These are phyloP conservation scores for Maniola jurtina DNA, from an alignment of 1,140 invertebrate species.

Conservation along the genomic window DNA sequence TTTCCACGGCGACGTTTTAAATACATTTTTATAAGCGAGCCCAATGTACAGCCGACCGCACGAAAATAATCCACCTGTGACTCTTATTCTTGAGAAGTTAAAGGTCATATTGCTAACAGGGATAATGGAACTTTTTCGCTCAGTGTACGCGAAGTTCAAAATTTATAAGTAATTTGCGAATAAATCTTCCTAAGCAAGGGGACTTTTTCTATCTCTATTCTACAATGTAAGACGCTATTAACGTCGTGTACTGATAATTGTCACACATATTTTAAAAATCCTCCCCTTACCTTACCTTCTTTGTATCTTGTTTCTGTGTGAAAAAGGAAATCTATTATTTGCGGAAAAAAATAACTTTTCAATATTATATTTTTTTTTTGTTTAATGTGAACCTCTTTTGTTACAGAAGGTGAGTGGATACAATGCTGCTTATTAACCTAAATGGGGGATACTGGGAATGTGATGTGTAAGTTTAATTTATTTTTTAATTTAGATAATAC, in stretches of 20 bases:
- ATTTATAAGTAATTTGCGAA: constrained; percentile 78
- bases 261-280: constrained; percentile 76
- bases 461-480: constrained; percentile 31
- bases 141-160: constrained; percentile 44
- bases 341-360: constrained; percentile 21
- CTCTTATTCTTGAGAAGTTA: constrained; percentile 13
- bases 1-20: constrained; percentile 71
- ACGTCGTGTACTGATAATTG: constrained; percentile 75
- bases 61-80: constrained; percentile 15
- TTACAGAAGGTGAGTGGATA: constrained; percentile 72
- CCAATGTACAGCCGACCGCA: constrained; percentile 45
- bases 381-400: constrained; percentile 50
- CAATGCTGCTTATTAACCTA: constrained; percentile 35
- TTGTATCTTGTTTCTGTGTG: constrained; percentile 56
- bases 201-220: constrained; percentile 53
- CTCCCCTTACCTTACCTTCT: constrained; percentile 47
- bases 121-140: background rate
- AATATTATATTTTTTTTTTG: constrained; percentile 41
- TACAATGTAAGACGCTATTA: constrained; percentile 73
- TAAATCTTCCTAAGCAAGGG: constrained; percentile 68
- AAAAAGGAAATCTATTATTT: constrained; percentile 40
- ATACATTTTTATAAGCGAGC: constrained; percentile 77
- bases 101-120: constrained; percentile 8
- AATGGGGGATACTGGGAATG: constrained; percentile 19
- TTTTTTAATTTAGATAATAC: background rate